A percentile compares a stretch with the other conserved stretches of the same genome.
phyloP scores from a whole-genome alignment of 2,888 invertebrate species.

The Chrysotoxum bicinctum region DNA sequence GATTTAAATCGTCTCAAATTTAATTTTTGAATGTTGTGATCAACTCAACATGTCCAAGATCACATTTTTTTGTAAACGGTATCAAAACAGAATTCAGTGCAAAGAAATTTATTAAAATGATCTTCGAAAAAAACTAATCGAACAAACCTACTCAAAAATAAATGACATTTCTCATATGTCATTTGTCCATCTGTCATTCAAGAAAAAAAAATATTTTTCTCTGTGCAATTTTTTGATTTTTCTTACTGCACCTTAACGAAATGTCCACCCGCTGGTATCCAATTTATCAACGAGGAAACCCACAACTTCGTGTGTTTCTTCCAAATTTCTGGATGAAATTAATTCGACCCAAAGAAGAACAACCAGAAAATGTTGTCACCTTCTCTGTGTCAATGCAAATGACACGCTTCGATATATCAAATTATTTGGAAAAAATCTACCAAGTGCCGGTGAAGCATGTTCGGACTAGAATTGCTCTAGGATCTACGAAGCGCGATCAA shows the following conservation, averaged over 20 bases:
- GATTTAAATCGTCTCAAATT: too few relatives aligned
- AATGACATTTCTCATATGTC: conserved; percentile 2
- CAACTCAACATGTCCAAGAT: too few relatives aligned
- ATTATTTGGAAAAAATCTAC: conserved; percentile 98
- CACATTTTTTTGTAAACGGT: too few relatives aligned
- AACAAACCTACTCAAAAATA: neutral
- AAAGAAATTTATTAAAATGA: neutral
- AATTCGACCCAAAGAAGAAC: conserved; percentile 85
- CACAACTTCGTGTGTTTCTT: conserved; percentile 95
- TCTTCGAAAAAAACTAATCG: neutral
- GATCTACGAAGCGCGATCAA: conserved; percentile 85
- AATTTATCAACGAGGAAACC: conserved; percentile 94
- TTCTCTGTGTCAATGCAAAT: conserved; percentile 97
- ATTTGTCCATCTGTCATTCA: neutral
- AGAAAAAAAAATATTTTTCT: neutral
- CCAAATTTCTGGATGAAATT: conserved; percentile 99
- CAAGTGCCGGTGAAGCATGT: conserved; percentile 90
- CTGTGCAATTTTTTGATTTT: neutral
- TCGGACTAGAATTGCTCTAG: conserved; percentile 88
- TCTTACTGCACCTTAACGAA: neutral
- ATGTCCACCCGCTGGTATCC: conserved; percentile 88
- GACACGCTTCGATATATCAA: conserved; percentile 94
- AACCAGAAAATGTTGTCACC: conserved; percentile 91
- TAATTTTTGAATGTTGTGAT: too few relatives aligned
- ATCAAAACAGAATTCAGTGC: neutral